These are phyloP conservation scores for Oligia strigilis DNA, from an alignment of 2,888 invertebrate genomes.

Conservation along the genomic window DNA sequence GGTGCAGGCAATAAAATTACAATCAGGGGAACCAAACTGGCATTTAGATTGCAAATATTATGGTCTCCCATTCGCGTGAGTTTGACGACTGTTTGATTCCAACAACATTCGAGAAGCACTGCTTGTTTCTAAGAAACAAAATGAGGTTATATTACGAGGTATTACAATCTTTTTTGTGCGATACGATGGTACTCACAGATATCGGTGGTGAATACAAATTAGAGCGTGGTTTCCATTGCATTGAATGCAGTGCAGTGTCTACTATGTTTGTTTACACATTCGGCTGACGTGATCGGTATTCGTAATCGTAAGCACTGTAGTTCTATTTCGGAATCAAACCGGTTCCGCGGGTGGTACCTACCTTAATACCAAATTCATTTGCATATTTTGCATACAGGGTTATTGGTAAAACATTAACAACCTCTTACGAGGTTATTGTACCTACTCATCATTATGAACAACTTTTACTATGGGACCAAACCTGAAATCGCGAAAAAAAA, in stretches of 20 bases:
- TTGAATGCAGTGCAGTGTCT: constrained; percentile 55
- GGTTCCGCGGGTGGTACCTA: constrained; percentile 43
- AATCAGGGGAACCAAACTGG: constrained; percentile 37
- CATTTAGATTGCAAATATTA: constrained; percentile 56
- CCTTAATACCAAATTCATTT: constrained; percentile 43
- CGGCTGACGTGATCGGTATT: constrained; percentile 63
- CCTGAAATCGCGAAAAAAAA: too few relatives aligned
- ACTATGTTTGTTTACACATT: constrained; percentile 63
- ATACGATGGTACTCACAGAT: constrained; percentile 38
- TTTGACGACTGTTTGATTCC: constrained; percentile 49
- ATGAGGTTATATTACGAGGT: constrained; percentile 50
- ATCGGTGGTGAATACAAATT: constrained; percentile 61
- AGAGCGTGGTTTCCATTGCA: constrained; percentile 58
- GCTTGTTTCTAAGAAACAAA: constrained; percentile 45
- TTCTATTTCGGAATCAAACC: constrained; percentile 61
- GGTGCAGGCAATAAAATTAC: constrained; percentile 48
- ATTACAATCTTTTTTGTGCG: constrained; percentile 48
- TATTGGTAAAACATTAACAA: too few relatives aligned
- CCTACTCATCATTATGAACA: too few relatives aligned
- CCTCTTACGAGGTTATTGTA: too few relatives aligned
- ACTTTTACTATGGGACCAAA: too few relatives aligned
- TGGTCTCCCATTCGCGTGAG: constrained; percentile 40
- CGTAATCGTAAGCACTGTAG: constrained; percentile 56
- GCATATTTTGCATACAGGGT: constrained; percentile 28
- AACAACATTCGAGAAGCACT: constrained; percentile 45